Conservation (phyloP, 1,140 invertebrate species). For the Pemphigus obesinymphae region DNA sequence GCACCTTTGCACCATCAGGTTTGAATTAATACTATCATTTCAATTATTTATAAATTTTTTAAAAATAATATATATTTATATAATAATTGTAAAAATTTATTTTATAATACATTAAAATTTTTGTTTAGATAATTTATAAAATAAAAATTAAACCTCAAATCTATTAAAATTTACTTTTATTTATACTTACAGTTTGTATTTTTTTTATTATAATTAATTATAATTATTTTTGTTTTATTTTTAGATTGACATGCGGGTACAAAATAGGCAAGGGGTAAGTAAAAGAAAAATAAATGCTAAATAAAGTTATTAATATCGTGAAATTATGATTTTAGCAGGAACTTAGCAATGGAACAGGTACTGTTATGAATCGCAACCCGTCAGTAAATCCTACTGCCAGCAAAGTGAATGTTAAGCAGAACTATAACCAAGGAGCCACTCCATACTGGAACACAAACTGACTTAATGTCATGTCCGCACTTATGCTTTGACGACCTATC, state of each 20-base stretch:
- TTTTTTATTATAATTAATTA: too few species aligned
- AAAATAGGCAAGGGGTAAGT: conserved; percentile 25
- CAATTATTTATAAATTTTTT: too few species aligned
- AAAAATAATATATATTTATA: too few species aligned
- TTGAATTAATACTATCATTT: too few species aligned
- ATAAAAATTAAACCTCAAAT: too few species aligned
- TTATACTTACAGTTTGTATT: too few species aligned
- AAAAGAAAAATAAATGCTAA: neutral
- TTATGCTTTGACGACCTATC: neutral
- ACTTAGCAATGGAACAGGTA: conserved; percentile 16
- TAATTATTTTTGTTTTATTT: neutral
- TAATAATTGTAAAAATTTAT: too few species aligned
- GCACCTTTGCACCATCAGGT: conserved; percentile 33
- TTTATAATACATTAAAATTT: too few species aligned
- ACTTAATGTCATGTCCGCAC: conserved; percentile 10
- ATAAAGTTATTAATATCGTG: neutral
- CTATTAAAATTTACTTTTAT: too few species aligned
- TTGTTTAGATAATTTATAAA: too few species aligned
- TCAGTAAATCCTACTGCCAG: conserved; percentile 13
- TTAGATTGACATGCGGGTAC: conserved; percentile 34
- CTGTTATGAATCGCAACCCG: conserved; percentile 26
- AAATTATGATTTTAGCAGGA: conserved; percentile 18
- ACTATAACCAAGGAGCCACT: conserved; percentile 23
- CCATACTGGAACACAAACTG: conserved; percentile 34
- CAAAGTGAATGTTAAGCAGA: conserved; percentile 29